phyloP scores from a whole-genome alignment of 2,888 invertebrate species.

The Nysson spinosus region DNA sequence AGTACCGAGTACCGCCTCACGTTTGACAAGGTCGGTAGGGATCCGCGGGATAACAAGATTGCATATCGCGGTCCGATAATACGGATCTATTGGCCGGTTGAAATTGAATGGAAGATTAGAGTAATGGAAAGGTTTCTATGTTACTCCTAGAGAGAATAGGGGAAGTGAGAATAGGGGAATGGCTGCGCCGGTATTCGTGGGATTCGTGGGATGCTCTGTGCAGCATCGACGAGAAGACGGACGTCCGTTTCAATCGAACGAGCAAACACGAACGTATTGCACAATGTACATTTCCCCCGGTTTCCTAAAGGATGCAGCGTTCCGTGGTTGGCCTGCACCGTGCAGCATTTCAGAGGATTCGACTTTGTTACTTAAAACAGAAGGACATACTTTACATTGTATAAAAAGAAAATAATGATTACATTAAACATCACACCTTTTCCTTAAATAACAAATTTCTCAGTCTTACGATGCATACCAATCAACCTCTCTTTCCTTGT shows the following conservation, averaged over 20 bases:
- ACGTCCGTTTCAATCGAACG: constrained; percentile 31
- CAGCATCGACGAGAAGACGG: constrained; percentile 29
- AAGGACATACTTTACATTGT: no score
- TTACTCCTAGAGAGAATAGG: constrained; percentile 33
- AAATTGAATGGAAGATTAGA: constrained; percentile 62
- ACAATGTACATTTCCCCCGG: no score
- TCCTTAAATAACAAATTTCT: no score
- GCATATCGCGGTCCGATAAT: constrained; percentile 37
- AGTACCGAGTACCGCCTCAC: not conserved
- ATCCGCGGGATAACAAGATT: no score
- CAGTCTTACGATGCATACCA: no score
- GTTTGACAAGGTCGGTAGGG: constrained; percentile 6
- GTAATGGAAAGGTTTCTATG: constrained; percentile 46
- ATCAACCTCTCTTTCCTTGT: no score
- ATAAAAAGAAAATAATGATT: no score
- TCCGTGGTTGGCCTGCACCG: no score
- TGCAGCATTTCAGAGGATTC: no score
- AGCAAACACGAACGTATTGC: constrained; percentile 24
- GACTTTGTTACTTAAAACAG: no score
- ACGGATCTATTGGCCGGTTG: constrained; percentile 42
- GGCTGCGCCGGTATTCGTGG: not conserved
- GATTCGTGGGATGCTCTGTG: constrained; percentile 1
- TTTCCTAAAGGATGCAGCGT: no score
- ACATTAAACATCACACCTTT: no score
- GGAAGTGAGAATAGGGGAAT: constrained; percentile 24